Conservation (phyloP, 1,140 invertebrate genomes). For the Brachionus paranguensis region DNA sequence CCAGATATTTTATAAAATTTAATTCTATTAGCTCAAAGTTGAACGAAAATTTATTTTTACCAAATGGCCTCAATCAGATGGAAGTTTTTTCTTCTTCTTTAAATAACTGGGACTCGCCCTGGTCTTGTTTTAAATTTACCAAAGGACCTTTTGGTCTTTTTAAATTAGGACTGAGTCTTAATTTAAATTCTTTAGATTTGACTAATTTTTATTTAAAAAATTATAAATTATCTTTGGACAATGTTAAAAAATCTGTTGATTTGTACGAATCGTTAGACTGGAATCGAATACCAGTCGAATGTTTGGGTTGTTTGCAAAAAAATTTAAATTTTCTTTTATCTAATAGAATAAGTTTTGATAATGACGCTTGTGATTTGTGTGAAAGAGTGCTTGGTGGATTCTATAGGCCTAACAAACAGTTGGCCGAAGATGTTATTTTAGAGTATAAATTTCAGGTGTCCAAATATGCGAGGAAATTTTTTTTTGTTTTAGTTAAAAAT, state of each 20-base stretch:
- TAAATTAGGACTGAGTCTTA: background rate
- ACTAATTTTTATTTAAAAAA: slow-evolving; percentile 10
- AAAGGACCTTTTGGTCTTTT: slow-evolving; percentile 2
- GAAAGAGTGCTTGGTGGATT: background rate
- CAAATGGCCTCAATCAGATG: background rate
- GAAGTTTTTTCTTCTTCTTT: background rate
- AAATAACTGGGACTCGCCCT: background rate
- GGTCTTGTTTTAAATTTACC: background rate
- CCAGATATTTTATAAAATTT: slow-evolving; percentile 20
- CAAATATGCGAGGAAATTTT: background rate
- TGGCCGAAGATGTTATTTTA: background rate
- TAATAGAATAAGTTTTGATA: background rate
- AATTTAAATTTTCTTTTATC: background rate
- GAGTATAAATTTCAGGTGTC: background rate
- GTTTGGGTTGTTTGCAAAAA: slow-evolving; percentile 6
- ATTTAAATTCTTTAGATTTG: background rate
- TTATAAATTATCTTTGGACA: background rate
- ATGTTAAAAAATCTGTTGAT: slow-evolving; percentile 22
- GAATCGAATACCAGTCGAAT: background rate
- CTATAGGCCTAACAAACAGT: background rate
- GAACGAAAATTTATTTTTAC: slow-evolving; percentile 2
- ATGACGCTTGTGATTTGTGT: background rate
- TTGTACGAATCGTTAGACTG: background rate
- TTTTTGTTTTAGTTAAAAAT: slow-evolving; percentile 2
- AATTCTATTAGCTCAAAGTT: background rate